A percentile compares a stretch with the other conserved stretches of the same genome.
Conservation (phyloP, 1,140 invertebrate genomes). For the Prorops nasuta region DNA sequence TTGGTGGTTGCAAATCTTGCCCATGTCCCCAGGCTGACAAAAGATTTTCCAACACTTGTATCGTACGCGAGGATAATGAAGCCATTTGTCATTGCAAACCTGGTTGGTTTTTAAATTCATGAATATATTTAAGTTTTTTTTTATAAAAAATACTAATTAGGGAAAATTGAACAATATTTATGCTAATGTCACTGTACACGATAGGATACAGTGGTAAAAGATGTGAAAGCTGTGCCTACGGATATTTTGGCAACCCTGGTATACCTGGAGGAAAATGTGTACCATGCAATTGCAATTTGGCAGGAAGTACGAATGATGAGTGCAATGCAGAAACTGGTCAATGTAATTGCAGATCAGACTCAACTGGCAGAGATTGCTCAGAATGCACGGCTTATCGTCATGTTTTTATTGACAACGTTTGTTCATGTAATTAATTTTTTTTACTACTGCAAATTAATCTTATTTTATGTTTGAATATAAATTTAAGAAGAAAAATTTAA, state of each 20-base stretch:
- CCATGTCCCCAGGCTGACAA: conserved; percentile 75
- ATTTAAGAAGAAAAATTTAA: too few relatives aligned
- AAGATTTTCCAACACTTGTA: conserved; percentile 74
- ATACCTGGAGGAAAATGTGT: conserved; percentile 67
- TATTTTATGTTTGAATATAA: too few relatives aligned
- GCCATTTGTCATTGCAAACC: conserved; percentile 70
- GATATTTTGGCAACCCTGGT: conserved; percentile 74
- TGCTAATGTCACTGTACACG: too few relatives aligned
- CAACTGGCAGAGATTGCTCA: conserved; percentile 81
- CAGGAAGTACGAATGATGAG: conserved; percentile 70
- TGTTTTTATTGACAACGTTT: conserved; percentile 71
- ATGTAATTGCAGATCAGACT: conserved; percentile 76
- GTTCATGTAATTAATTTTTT: conserved; percentile 74
- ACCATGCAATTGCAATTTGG: conserved; percentile 76
- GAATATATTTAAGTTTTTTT: too few relatives aligned
- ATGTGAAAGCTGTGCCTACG: conserved; percentile 71
- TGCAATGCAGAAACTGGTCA: conserved; percentile 78
- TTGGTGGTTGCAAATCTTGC: conserved; percentile 75
- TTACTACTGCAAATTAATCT: too few relatives aligned
- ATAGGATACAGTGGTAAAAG: conserved; percentile 67
- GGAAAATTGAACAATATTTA: neutral
- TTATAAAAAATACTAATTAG: neutral
- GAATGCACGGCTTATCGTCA: conserved; percentile 71
- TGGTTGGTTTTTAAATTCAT: conserved; percentile 59
- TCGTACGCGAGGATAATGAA: conserved; percentile 55